Conservation (phyloP, 2,888 invertebrate species). For the Pachydiplax longipennis region DNA sequence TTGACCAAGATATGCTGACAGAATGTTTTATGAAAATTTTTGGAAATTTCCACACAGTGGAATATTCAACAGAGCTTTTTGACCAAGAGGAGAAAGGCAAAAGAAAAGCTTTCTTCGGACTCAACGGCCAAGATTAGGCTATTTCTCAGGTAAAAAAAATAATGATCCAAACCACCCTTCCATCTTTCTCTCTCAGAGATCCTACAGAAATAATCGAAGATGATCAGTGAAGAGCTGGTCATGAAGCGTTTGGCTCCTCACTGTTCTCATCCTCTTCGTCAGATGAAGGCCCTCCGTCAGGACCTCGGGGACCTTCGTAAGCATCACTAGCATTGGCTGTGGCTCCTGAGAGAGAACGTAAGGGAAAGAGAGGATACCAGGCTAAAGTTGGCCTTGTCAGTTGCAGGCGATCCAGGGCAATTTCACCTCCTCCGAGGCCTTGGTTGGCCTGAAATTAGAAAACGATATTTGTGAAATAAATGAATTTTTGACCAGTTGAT, state of each 20-base stretch:
- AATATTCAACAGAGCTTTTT: constrained; percentile 8
- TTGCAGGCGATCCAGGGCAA: constrained; percentile 81
- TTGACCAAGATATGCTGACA: constrained; percentile 27
- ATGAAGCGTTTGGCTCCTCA: constrained; percentile 12
- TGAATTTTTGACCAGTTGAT: too few species aligned
- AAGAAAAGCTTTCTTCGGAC: constrained; percentile 29
- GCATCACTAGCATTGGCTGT: constrained; percentile 42
- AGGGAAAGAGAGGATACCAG: constrained; percentile 92
- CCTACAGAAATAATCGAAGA: background rate
- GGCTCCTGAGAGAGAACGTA: constrained; percentile 69
- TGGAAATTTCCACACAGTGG: constrained; percentile 30
- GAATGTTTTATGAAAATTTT: constrained; percentile 18
- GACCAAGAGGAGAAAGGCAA: constrained; percentile 32
- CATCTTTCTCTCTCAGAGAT: background rate
- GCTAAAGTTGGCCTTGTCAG: constrained; percentile 82
- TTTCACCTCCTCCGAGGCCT: constrained; percentile 83
- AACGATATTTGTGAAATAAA: background rate
- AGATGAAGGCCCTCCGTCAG: constrained; percentile 19
- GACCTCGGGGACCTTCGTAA: constrained; percentile 14
- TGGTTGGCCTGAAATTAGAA: constrained; percentile 82
- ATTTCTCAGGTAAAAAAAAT: background rate
- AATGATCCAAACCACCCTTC: background rate
- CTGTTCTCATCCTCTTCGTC: constrained; percentile 6
- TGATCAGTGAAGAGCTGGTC: constrained; percentile 39
- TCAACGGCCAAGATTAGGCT: constrained; percentile 16